Percentiles rank a stretch among this genome's conserved stretches.
Conservation (phyloP, 2,888 invertebrate species). For the Scaeva pyrastri region DNA sequence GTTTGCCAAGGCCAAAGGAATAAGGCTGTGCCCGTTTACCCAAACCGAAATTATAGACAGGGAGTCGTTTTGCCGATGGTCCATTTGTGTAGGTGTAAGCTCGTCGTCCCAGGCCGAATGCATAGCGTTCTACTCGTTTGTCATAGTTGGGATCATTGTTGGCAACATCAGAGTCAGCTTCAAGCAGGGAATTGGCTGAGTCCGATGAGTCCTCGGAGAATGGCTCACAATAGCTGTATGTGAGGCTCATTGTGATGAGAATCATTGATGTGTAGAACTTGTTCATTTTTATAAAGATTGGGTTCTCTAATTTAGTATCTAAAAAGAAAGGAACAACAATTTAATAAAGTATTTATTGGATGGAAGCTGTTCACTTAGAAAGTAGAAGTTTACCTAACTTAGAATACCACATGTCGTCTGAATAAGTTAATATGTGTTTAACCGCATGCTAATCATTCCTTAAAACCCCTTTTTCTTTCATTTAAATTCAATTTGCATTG, state of each 20-base stretch:
- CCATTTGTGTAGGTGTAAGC: slow-evolving; percentile 83
- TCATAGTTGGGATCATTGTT: slow-evolving; percentile 78
- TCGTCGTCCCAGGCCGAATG: slow-evolving; percentile 89
- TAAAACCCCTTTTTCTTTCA: too few relatives aligned
- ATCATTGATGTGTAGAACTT: slow-evolving; percentile 77
- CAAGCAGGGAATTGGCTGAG: slow-evolving; percentile 48
- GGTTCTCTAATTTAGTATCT: not conserved
- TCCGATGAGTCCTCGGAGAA: slow-evolving; percentile 75
- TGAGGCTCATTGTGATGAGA: slow-evolving; percentile 79
- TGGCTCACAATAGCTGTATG: slow-evolving; percentile 79
- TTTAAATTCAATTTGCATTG: too few relatives aligned
- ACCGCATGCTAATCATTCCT: too few relatives aligned
- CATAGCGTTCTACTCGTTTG: slow-evolving; percentile 88
- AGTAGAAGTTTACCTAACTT: too few relatives aligned
- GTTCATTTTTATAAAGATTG: slow-evolving; percentile 69
- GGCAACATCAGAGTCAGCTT: slow-evolving; percentile 65
- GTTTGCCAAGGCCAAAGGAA: slow-evolving; percentile 83
- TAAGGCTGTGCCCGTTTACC: slow-evolving; percentile 83
- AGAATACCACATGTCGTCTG: too few relatives aligned
- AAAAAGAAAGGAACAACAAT: not conserved
- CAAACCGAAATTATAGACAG: slow-evolving; percentile 83
- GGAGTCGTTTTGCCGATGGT: slow-evolving; percentile 83
- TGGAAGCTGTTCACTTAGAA: too few relatives aligned
- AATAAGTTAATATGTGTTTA: too few relatives aligned
- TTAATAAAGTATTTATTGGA: too few relatives aligned